A percentile compares a stretch with the other conserved stretches of the same genome.
Conservation (phyloP, 2,888 invertebrate species). For the Epistrophe eligans region DNA sequence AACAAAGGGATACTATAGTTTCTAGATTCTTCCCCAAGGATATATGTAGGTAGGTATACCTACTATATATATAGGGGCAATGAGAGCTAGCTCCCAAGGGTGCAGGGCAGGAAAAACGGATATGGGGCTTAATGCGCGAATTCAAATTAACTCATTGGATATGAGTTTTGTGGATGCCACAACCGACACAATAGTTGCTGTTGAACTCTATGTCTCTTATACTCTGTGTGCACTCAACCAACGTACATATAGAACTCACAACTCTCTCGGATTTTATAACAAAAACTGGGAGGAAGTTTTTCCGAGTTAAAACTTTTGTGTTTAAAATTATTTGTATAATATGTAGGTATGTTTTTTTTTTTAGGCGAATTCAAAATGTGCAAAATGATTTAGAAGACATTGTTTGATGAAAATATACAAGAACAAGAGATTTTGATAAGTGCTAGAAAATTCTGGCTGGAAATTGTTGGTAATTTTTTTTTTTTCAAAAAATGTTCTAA, state of each 20-base stretch:
- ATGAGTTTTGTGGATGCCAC: conserved; percentile 71
- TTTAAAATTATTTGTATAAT: conserved; percentile 27
- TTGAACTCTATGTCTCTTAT: conserved; percentile 28
- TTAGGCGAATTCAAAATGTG: conserved; percentile 9
- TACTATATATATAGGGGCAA: background rate
- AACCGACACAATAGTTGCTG: conserved; percentile 54
- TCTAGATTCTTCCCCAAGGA: conserved; percentile 34
- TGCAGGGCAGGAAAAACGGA: background rate
- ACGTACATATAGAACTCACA: background rate
- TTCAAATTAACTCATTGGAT: conserved; percentile 75
- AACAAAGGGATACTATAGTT: conserved; percentile 63
- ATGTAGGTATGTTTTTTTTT: conserved; percentile 22
- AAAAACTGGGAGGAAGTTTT: conserved; percentile 29
- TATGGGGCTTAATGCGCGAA: conserved; percentile 65
- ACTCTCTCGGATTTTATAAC: conserved; percentile 8
- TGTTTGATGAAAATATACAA: conserved; percentile 39
- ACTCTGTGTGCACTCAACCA: background rate
- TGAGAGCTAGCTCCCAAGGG: conserved; percentile 11
- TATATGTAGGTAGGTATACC: background rate
- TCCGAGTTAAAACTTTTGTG: conserved; percentile 43
- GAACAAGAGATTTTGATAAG: conserved; percentile 3
- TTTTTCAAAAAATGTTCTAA: background rate
- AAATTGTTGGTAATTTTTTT: conserved; percentile 18
- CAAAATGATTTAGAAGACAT: conserved; percentile 50
- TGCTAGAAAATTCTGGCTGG: background rate